Base-by-base conservation (phyloP, 2,113 vertebrate species). In the Amphilophus citrinellus region DNA sequence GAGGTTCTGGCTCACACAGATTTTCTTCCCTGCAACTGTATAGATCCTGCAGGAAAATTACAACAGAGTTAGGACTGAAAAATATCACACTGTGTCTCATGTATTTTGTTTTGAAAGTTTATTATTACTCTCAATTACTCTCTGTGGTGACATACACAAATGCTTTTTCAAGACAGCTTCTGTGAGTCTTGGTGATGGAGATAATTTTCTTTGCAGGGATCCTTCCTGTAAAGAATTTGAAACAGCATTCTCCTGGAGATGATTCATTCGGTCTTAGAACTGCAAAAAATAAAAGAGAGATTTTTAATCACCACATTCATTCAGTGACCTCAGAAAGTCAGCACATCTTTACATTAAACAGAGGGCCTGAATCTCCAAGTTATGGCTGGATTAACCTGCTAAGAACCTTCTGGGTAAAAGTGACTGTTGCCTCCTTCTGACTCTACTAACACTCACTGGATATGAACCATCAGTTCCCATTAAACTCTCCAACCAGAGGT, bases 21-120 rank as follows among this genome's bases (percentile, higher is more conserved):
- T 0, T 5, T 0, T 14, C 22, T 0, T 68, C 0, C 65, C 22
- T 3, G 1, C 0, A 15, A 0, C 3, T 68, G 65, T 68, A 10
- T 2, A 2, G 22, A 68, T 18, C 65, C 65, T 68, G 42, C 65
- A 68, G 42, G 42, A 27, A 68, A 2, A 68, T 68, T 47, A 30
- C 42, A 7, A 14, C 0, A 39, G 8, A 11, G 15, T 68, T 47
- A 30, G 65, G 42, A 4, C 0, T 47, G 42, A 24, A 47, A 30
- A 37, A 68, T 47, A 0, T 0, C 1, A 47, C 1, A 7, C 17
- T 35, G 61, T 63, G 61, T 3, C 22, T 22, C 22, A 22, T 22
- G 22, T 2, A 22, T 22, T 22, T 22, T 22, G 22, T 22, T 22
- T 22, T 22, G 18, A 42, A 65, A 65, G 8, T 3, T 13, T 13